A percentile compares a stretch with the other conserved stretches of the same genome.
These are phyloP conservation scores for Eulemur albifrons DNA, from an alignment of 2,797 vertebrate genomes.

Conservation along the genomic window DNA sequence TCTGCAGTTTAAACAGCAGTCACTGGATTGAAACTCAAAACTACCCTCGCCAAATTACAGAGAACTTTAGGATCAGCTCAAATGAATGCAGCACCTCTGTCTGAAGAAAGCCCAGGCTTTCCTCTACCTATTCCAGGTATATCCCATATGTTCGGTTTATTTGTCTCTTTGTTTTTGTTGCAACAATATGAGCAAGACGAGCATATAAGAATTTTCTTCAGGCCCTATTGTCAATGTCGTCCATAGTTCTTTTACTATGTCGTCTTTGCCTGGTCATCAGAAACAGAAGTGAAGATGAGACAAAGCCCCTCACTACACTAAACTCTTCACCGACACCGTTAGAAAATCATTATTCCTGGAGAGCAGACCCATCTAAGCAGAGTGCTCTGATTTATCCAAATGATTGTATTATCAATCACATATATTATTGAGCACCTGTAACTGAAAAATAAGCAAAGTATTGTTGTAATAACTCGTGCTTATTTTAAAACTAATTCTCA, in stretches of 20 bases:
- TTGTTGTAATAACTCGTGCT: background rate
- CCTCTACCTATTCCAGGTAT: background rate
- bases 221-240: slow-evolving; percentile 9
- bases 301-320: slow-evolving; percentile 41
- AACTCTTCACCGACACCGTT: background rate
- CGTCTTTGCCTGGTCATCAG: slow-evolving; percentile 28
- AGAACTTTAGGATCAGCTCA: slow-evolving; percentile 68
- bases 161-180: background rate
- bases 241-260: slow-evolving; percentile 44
- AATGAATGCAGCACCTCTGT: background rate
- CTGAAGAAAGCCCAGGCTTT: background rate
- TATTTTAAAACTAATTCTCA: background rate
- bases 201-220: slow-evolving; percentile 59
- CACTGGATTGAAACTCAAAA: slow-evolving; percentile 64
- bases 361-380: background rate
- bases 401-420: background rate
- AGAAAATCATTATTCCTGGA: background rate
- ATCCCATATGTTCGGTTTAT: background rate
- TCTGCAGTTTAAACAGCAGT: slow-evolving; percentile 72
- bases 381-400: background rate
- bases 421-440: background rate
- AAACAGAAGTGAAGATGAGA: slow-evolving; percentile 36
- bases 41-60: slow-evolving; percentile 58
- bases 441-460: background rate
- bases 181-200: background rate